Conservation (phyloP, 92 coral and sea anemone species). For the Paramuricea clavata region DNA sequence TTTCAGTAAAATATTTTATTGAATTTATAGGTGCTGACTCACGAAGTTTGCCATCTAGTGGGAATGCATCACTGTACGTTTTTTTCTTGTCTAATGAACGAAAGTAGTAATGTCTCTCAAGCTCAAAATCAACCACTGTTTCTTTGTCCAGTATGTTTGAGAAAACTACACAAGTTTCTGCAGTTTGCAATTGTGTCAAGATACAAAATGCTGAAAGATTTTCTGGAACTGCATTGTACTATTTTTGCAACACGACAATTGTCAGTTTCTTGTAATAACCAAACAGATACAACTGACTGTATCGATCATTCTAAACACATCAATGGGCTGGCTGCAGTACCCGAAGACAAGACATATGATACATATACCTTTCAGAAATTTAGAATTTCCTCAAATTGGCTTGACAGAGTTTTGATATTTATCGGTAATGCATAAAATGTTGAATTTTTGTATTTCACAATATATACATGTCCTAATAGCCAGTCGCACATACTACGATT, state of each 20-base stretch:
- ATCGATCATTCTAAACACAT: not conserved
- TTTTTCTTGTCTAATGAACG: conserved; percentile 94
- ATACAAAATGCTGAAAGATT: conserved; percentile 56
- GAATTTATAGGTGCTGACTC: conserved; percentile 77
- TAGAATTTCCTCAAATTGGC: conserved; percentile 48
- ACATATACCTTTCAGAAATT: conserved; percentile 27
- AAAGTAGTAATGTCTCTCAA: conserved; percentile 78
- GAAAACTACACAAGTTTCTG: conserved; percentile 83
- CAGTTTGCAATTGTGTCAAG: conserved; percentile 76
- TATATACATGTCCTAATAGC: no score
- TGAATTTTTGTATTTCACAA: no score
- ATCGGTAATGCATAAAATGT: not conserved
- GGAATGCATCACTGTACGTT: conserved; percentile 93
- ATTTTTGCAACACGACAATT: not conserved
- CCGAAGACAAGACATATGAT: not conserved
- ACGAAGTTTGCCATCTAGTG: conserved; percentile 87
- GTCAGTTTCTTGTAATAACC: not conserved
- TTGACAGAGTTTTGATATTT: conserved; percentile 47
- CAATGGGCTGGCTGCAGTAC: not conserved
- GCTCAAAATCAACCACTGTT: conserved; percentile 91
- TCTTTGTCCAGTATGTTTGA: conserved; percentile 89
- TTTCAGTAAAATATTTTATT: no score
- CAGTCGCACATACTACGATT: no score
- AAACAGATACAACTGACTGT: conserved; percentile 5
- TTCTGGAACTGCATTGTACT: conserved; percentile 40